Evolutionary conservation across 2,797 vertebrate genomes (phyloP).

Genomic region (Orestias chungarensis): DNA sequence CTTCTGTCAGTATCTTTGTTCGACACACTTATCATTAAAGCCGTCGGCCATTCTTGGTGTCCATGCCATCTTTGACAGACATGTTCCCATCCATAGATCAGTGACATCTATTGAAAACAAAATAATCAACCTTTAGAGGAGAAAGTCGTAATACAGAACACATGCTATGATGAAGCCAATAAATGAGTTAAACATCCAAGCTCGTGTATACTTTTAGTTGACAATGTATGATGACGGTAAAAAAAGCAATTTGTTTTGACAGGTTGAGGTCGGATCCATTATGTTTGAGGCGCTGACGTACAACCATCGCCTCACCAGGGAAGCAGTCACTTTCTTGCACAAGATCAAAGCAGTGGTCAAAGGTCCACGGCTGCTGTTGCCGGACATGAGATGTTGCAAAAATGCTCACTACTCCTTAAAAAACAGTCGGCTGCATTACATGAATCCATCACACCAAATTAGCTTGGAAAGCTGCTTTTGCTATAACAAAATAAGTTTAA

Average conservation of each 20-base stretch:
- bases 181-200: neutral
- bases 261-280: constrained; percentile 94
- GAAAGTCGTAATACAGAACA: neutral
- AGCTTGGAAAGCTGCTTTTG: constrained; percentile 3
- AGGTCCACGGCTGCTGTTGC: constrained; percentile 90
- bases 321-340: constrained; percentile 92
- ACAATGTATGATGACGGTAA: neutral
- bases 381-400: constrained; percentile 85
- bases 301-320: constrained; percentile 93
- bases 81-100: constrained; percentile 89
- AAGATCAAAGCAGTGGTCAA: constrained; percentile 95
- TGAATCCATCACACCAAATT: constrained; percentile 23
- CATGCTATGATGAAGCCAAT: neutral
- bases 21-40: constrained; percentile 95
- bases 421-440: constrained; percentile 21
- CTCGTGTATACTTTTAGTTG: neutral
- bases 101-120: constrained; percentile 63
- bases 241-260: constrained; percentile 23
- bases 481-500: neutral
- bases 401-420: constrained; percentile 26
- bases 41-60: constrained; percentile 96
- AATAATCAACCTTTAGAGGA: neutral
- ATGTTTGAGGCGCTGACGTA: constrained; percentile 95
- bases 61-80: constrained; percentile 93
- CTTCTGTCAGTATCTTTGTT: too few relatives aligned